Percentiles rank a stretch among this genome's conserved stretches.
Evolutionary conservation across 2,888 invertebrate genomes (phyloP).

Genomic region (Pyrochroa serraticornis): DNA sequence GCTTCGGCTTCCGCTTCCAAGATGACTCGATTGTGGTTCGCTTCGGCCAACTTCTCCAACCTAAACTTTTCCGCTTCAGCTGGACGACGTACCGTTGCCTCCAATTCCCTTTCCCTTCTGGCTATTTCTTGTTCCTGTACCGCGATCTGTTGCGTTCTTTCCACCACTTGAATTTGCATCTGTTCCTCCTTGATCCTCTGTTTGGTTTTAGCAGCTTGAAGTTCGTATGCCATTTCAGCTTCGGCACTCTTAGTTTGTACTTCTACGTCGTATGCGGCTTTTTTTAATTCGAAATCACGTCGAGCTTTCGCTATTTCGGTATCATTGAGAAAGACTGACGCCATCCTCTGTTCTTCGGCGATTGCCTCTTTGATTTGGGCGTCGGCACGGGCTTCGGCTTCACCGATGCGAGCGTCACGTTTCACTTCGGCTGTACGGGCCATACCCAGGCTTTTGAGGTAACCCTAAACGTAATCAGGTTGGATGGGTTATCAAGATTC

Average conservation of each 20-base stretch:
- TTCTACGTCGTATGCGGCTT: constrained; percentile 96
- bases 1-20: constrained; percentile 96
- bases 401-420: constrained; percentile 94
- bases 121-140: constrained; percentile 97
- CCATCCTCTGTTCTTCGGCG: constrained; percentile 96
- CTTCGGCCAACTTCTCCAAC: constrained; percentile 93
- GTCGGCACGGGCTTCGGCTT: constrained; percentile 93
- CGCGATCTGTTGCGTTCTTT: constrained; percentile 79
- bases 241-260: constrained; percentile 94
- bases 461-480: constrained; percentile 67
- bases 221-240: constrained; percentile 90
- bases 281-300: constrained; percentile 95
- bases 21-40: constrained; percentile 84
- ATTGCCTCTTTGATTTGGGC: constrained; percentile 93
- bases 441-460: constrained; percentile 93
- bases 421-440: constrained; percentile 94
- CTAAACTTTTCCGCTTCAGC: constrained; percentile 94
- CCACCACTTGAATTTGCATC: constrained; percentile 83
- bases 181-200: constrained; percentile 92
- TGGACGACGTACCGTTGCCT: constrained; percentile 90
- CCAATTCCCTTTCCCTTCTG: constrained; percentile 88
- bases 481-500: not conserved
- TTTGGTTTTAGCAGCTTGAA: constrained; percentile 94
- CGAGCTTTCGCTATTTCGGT: constrained; percentile 97
- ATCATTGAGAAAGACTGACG: constrained; percentile 90